A percentile compares a stretch with the other conserved stretches of the same genome.
phyloP scores from a whole-genome alignment of 64 coral and sea anemone genomes.

The Trachythela sp. region DNA sequence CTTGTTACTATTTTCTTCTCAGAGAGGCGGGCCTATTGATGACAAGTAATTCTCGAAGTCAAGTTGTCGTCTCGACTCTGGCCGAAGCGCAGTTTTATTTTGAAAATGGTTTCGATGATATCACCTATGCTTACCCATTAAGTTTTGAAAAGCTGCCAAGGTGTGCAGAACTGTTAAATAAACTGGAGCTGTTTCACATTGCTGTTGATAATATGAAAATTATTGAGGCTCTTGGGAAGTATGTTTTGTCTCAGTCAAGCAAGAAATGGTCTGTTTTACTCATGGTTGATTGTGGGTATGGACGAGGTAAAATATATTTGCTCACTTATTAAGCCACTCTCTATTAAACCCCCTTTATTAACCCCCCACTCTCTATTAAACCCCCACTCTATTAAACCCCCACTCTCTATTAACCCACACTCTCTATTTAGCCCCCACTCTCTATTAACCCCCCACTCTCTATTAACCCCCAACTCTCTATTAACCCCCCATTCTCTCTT shows the following conservation, averaged over 20 bases:
- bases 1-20: neutral
- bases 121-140: conserved; percentile 90
- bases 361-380: too few relatives aligned
- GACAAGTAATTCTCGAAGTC: conserved; percentile 59
- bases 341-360: too few relatives aligned
- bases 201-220: conserved; percentile 67
- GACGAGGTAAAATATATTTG: conserved; percentile 71
- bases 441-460: too few relatives aligned
- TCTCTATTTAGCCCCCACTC: too few relatives aligned
- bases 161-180: conserved; percentile 43
- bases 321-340: neutral
- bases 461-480: too few relatives aligned
- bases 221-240: conserved; percentile 47
- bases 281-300: conserved; percentile 69
- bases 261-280: conserved; percentile 80
- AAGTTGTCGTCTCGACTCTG: conserved; percentile 81
- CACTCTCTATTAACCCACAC: too few relatives aligned
- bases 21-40: conserved; percentile 76
- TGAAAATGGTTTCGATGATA: conserved; percentile 70
- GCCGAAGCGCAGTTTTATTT: conserved; percentile 83
- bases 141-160: conserved; percentile 76
- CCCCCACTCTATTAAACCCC: too few relatives aligned
- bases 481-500: too few relatives aligned
- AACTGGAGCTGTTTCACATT: conserved; percentile 63
- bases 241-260: conserved; percentile 11